Evolutionary conservation across 2,888 invertebrate species (phyloP), one percentile per base, ranked within the genome.

Genomic region (Eupithecia subfuscata): DNA sequence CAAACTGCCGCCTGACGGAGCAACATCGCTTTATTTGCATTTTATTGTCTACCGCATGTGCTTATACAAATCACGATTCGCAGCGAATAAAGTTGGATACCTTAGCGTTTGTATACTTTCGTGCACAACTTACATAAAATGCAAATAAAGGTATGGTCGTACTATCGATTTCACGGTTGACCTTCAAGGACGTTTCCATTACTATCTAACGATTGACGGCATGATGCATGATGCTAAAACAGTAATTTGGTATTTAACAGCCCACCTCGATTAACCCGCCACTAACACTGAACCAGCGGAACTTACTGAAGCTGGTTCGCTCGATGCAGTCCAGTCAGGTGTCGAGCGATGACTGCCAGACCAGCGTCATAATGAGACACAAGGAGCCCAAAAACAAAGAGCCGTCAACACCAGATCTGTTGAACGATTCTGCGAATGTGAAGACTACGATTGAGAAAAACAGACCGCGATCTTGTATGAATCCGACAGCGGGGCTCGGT

Each of bases 391-490:
- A 87, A 85, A 91, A 89, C 79, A 93, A 92, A 83, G 95, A 95
- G 79, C 95, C 95, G 3, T 95, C 95, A 14, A 95, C 96, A n/a
- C 96, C 96, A 48, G 96, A 96, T 84, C 87, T 96, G 43, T 85
- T 96, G 45, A 95, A 95, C 81, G 95, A 96, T 79, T 96, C 96
- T 5, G 95, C 95, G 8, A 94, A 94, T 74, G 90, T 93, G 34
- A 95, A 93, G 87, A 93, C 94, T 9, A 88, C 90, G 7, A 79
- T 93, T 45, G 95, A 95, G 80, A 96, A 95, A 88, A 95, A 95
- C 82, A 93, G 97, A 79, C 97, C 97, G 4, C 95, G 97, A 71
- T 97, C 97, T 0, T 97, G 97, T 85, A 95, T 97, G n/a, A 96
- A 96, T 84, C 95, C 95, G 73, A 90, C 90, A 64, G 86, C 89